Percentiles rank a stretch among this genome's conserved stretches.
phyloP scores from a whole-genome alignment of 92 coral and sea anemone species.

The Desmophyllum pertusum region DNA sequence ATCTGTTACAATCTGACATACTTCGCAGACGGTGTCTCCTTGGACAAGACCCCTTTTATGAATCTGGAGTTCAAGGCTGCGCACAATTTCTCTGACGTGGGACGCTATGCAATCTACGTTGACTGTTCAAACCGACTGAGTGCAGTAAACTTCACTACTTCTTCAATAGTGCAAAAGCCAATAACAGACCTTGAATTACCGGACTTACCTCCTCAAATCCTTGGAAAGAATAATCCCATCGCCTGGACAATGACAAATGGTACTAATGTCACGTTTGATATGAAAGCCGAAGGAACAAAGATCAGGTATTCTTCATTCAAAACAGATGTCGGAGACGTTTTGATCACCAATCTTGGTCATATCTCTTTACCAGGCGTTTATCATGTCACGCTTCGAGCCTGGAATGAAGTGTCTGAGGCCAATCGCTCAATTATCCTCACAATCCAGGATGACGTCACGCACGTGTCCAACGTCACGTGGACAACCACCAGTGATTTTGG shows the following conservation, averaged over 20 bases:
- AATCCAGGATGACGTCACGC: slow-evolving; percentile 63
- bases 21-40: slow-evolving; percentile 54
- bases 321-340: slow-evolving; percentile 53
- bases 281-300: slow-evolving; percentile 32
- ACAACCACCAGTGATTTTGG: slow-evolving; percentile 70
- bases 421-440: slow-evolving; percentile 34
- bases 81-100: slow-evolving; percentile 55
- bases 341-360: background rate
- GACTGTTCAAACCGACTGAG: slow-evolving; percentile 70
- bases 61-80: slow-evolving; percentile 41
- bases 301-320: slow-evolving; percentile 18
- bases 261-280: slow-evolving; percentile 75
- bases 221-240: slow-evolving; percentile 33
- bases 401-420: slow-evolving; percentile 73
- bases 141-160: slow-evolving; percentile 10
- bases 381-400: slow-evolving; percentile 53
- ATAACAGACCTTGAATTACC: slow-evolving; percentile 44
- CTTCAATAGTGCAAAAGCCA: slow-evolving; percentile 60
- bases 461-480: slow-evolving; percentile 36
- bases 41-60: slow-evolving; percentile 61
- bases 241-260: slow-evolving; percentile 75
- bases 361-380: slow-evolving; percentile 43
- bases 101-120: slow-evolving; percentile 48
- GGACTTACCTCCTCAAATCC: slow-evolving; percentile 43
- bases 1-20: slow-evolving; percentile 56